Evolutionary conservation across 2,113 vertebrate species (phyloP).

Genomic region (Spheniscus mendiculus): DNA sequence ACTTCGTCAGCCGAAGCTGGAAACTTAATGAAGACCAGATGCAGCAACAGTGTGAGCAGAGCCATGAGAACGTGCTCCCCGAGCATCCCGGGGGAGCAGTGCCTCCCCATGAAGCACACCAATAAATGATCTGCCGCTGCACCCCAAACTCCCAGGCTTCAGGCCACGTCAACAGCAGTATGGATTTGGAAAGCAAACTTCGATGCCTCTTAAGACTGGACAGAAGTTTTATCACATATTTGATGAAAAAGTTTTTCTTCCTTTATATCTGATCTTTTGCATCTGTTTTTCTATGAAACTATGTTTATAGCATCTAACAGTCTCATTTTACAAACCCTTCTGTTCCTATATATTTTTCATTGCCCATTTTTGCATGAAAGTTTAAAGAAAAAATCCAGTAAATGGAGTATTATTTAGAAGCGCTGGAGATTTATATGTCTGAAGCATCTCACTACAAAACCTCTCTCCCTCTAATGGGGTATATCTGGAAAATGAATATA

Average conservation of each 20-base stretch:
- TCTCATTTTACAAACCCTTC: neutral
- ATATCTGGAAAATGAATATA: neutral
- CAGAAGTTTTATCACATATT: neutral
- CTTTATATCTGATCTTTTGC: neutral
- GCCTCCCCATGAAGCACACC: fast-evolving
- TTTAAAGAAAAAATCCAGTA: neutral
- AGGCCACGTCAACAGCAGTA: no score
- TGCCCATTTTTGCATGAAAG: neutral
- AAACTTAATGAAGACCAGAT: neutral
- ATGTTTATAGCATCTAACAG: neutral
- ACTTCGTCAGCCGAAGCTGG: conserved; percentile 24
- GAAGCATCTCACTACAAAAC: neutral
- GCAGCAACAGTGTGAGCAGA: neutral
- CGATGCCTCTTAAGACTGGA: neutral
- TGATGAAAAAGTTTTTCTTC: neutral
- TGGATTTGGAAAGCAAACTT: neutral
- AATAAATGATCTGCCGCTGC: neutral
- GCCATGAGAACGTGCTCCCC: neutral
- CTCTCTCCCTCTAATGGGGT: neutral
- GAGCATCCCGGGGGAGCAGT: neutral
- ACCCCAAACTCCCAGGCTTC: neutral
- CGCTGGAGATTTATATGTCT: neutral
- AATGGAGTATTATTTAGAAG: neutral
- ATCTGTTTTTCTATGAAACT: neutral
- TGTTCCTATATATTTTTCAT: neutral